These are phyloP conservation scores for Mus spretus DNA, from an alignment of 2,797 vertebrate genomes.

Conservation along the genomic window DNA sequence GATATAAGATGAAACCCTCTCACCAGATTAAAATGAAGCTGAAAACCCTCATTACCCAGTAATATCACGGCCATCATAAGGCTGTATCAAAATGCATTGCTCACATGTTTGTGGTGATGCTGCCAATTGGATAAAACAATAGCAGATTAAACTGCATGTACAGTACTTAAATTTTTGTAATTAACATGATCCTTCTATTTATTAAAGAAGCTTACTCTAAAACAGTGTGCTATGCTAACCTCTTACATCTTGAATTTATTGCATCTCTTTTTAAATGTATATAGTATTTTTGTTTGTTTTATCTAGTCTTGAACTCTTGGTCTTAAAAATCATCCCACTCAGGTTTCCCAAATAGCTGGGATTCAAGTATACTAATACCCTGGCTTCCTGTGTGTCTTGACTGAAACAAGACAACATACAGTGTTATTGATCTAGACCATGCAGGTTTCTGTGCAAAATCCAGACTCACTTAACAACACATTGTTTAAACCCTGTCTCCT, in stretches of 20 bases:
- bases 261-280: not conserved
- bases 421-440: not conserved
- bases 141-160: not conserved
- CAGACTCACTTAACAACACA: not conserved
- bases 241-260: not conserved
- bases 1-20: not conserved
- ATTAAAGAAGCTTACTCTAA: not conserved
- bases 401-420: not conserved
- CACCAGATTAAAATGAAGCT: not conserved
- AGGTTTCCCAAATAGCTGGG: not conserved
- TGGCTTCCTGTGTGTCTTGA: not conserved
- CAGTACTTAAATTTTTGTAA: not conserved
- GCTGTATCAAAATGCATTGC: not conserved
- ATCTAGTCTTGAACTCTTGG: not conserved
- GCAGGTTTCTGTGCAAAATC: not conserved
- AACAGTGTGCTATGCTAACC: not conserved
- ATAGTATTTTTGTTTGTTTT: not conserved
- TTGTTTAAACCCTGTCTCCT: not conserved
- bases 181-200: not conserved
- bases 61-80: not conserved
- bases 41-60: not conserved
- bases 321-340: not conserved
- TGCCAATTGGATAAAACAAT: not conserved
- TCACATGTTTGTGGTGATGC: not conserved
- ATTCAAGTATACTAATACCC: not conserved